Base-by-base conservation (phyloP, 2,113 vertebrate genomes). In the Scalopus aquaticus region DNA sequence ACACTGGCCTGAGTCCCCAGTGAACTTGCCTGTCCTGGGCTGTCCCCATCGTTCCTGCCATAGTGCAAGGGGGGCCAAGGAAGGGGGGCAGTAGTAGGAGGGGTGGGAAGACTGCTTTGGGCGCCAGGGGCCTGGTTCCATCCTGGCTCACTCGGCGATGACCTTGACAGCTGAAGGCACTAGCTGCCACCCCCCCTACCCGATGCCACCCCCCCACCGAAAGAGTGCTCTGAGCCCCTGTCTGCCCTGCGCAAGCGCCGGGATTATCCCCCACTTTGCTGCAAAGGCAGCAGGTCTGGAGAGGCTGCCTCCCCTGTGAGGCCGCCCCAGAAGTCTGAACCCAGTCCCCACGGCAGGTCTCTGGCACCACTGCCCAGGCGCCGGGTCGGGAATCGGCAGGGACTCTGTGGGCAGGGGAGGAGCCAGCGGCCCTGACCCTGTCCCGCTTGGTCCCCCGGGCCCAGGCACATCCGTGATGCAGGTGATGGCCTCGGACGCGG, bases 391-490 rank as follows among this genome's bases (percentile, higher is more conserved):
- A 51, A 5, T 51, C 49, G 49, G 49, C 49, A 7, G 49, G 15
- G 49, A 51, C 49, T 51, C 54, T 19, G 32, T 79, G 69, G 74
- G 86, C 39, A 4, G 16, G 3, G 0, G 51, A 87, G 0, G 0
- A 60, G 77, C 24, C 30, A 20, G 35, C 3, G 51, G 7, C 54
- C 20, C 54, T 56, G 54, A 56, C 56, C 3, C 44, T 54, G 76
- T 95, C 56, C 91, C 3, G 74, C 97, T 95, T 95, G 93, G 90
- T 96, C 72, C 96, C 78, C 89, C 0, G 92, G 96, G 95, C 65
- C 94, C 98, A 99, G 99, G 99, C 95, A 99, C 99, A 0, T 99
- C 99, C 1, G 99, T 99, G 95, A 99, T 99, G 99, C 99, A 99
- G 98, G 99, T 99, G 90, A 99, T 99, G 95, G 99, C 99, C 1